Conservation (phyloP, 2,888 invertebrate species). For the Meandrusa payeni region DNA sequence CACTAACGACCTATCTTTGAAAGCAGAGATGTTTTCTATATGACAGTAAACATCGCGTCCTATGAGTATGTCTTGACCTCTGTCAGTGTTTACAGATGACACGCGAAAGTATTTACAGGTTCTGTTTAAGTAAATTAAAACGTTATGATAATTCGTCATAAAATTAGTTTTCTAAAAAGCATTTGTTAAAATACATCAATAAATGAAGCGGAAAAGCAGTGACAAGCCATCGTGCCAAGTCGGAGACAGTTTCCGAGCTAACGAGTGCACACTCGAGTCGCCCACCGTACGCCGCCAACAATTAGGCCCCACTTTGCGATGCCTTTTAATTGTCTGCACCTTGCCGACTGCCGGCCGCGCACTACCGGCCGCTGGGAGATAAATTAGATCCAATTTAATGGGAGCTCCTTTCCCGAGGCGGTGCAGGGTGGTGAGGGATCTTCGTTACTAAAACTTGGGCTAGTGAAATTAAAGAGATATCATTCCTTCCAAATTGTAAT, state of each 20-base stretch:
- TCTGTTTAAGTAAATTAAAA: too few species aligned
- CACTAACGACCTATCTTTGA: too few species aligned
- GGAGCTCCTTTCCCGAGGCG: constrained; percentile 8
- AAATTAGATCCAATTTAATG: constrained; percentile 9
- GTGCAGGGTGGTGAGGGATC: neutral
- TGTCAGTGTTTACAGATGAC: too few species aligned
- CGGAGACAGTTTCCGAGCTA: constrained; percentile 6
- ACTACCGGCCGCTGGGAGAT: neutral
- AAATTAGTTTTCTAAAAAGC: too few species aligned
- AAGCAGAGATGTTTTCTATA: too few species aligned
- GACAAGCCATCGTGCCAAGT: constrained; percentile 8
- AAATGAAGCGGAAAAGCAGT: neutral
- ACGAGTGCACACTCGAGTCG: constrained; percentile 16
- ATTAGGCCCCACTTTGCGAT: constrained; percentile 26
- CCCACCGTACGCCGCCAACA: constrained; percentile 17
- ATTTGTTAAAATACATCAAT: too few species aligned
- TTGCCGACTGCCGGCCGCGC: neutral
- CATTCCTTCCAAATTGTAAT: too few species aligned
- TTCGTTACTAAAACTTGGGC: neutral
- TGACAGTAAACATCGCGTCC: too few species aligned
- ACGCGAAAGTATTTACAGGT: too few species aligned
- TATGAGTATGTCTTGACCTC: too few species aligned
- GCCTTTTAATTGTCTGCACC: constrained; percentile 27
- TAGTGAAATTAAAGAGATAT: neutral
- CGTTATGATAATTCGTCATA: too few species aligned